Evolutionary conservation across 2,113 vertebrate species (phyloP), one percentile per base, ranked within the genome.

Genomic region (Scolopax mira): DNA sequence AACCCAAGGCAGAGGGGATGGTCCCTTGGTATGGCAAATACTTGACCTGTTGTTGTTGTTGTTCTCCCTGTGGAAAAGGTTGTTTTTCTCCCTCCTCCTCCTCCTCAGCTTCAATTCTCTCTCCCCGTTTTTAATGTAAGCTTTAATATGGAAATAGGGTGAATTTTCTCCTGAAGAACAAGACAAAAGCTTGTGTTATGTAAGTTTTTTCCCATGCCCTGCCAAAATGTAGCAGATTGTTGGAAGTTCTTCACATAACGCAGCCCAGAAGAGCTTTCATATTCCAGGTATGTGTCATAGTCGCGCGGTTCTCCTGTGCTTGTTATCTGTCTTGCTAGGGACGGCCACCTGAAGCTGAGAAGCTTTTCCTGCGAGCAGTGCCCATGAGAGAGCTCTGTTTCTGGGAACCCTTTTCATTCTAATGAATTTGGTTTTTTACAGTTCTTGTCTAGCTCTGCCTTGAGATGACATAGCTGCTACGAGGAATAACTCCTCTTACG

Each of bases 91-190:
- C 22, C 41, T 80, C 22, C 15, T 70, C 22, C 15, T 70, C 57
- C 15, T 90, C 55, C 75, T 31, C 1, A 1, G 39, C 18, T 72
- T 60, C 78, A 52, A 9, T 85, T 75, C 78, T 80, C 41, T 77
- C 57, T 49, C 33, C 48, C 48, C 1, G 0, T 48, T 84, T 89
- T 69, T 58, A 64, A 57, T 54, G 42, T 9, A 61, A 75, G 27
- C 6, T 79, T 75, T 82, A 75, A 8, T 21, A 55, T 23, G 41
- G 54, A 83, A 91, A 70, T 21, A 16, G 54, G 30, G 46, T 7
- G 42, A 69, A 19, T 71, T 79, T 79, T 84, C 35, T 74, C n/a
- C 79, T 48, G 42, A 78, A 89, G 95, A 93, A 58, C 31, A 72
- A 66, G 79, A 8, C 39, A 72, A 86, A 92, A 67, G 39, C 57